Base-by-base conservation (phyloP, 2,113 vertebrate species). In the Polypterus senegalus region DNA sequence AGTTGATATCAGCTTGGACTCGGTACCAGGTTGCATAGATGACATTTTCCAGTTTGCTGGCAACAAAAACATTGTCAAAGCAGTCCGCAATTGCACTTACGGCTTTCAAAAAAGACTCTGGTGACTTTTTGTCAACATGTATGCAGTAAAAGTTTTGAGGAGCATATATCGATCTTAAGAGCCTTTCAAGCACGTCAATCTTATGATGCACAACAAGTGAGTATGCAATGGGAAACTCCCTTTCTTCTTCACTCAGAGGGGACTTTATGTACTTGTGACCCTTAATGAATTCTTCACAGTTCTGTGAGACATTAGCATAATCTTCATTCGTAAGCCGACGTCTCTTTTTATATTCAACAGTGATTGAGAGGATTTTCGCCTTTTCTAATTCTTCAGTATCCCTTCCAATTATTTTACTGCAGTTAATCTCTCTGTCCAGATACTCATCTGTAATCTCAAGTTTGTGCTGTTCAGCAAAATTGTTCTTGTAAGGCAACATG, bases 1-100 rank as follows among this genome's bases (percentile, higher is more conserved):
- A 97, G 75, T 97, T 96, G 66, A 97, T 76, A 55, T 97, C 92
- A 3, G 94, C 92, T 75, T 96, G 90, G 3, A 97, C 90, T 0
- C 92, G 81, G 49, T 83, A 79, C 91, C 92, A 97, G 0, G 81
- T 85, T 3, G 88, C 81, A 44, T 97, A 97, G 3, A 92, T 81
- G 10, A 97, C 88, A 0, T 4, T 75, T 60, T 90, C 90, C 59
- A 83, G 3, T 57, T 77, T 71, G 55, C 81, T 91, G 66, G 85
- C 87, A 71, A 97, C 71, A 52, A 96, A 92, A 63, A 91, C 80
- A 4, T 94, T 97, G 3, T 74, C 73, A 67, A 96, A 94, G 74
- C 92, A 97, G 53, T 88, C 87, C 0, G 73, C 73, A 48, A 97
- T 89, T 48, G 78, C 77, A 2, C 3, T 70, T 46, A 93, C 79